A percentile compares a stretch with the other conserved stretches of the same genome.
Evolutionary conservation across 2,888 invertebrate genomes (phyloP).

Genomic region (Drosophila kanekoi): DNA sequence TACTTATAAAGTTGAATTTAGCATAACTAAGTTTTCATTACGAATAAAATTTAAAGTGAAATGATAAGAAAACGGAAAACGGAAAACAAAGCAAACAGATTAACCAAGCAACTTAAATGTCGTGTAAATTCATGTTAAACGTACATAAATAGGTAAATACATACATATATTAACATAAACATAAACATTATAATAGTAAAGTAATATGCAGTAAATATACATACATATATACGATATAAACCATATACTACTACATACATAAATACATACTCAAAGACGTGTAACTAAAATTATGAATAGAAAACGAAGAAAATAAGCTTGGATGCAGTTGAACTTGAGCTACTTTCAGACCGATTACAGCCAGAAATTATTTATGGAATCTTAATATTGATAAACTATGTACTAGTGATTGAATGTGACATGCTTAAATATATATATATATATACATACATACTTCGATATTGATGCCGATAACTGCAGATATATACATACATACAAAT

Average conservation of each 20-base stretch:
- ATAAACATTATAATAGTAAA: conserved; percentile 8
- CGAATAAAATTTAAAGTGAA: conserved; percentile 12
- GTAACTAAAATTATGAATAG: conserved; percentile 39
- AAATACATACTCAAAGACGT: conserved; percentile 49
- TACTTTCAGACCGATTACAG: conserved; percentile 34
- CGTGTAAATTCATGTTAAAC: conserved; percentile 77
- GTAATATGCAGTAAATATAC: conserved; percentile 25
- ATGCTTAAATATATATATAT: conserved; percentile 45
- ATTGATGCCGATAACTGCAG: conserved; percentile 28
- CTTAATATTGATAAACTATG: conserved; percentile 44
- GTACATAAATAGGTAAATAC: conserved; percentile 30
- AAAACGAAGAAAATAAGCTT: conserved; percentile 30
- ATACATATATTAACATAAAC: conserved; percentile 13
- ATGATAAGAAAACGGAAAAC: conserved; percentile 9
- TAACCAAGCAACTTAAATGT: conserved; percentile 71
- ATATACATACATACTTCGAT: conserved; percentile 11
- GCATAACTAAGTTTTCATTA: conserved; percentile 63
- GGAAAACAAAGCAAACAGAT: conserved; percentile 41
- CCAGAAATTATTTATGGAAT: conserved; percentile 37
- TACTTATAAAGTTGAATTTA: conserved; percentile 71
- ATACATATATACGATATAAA: conserved; percentile 21
- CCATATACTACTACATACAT: conserved; percentile 42
- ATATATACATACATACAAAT: conserved; percentile 28
- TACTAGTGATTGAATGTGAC: conserved; percentile 63
- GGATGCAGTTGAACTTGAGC: conserved; percentile 22